These are phyloP conservation scores for Acromyrmex charruanus DNA, from an alignment of 1,140 invertebrate genomes.

Conservation along the genomic window DNA sequence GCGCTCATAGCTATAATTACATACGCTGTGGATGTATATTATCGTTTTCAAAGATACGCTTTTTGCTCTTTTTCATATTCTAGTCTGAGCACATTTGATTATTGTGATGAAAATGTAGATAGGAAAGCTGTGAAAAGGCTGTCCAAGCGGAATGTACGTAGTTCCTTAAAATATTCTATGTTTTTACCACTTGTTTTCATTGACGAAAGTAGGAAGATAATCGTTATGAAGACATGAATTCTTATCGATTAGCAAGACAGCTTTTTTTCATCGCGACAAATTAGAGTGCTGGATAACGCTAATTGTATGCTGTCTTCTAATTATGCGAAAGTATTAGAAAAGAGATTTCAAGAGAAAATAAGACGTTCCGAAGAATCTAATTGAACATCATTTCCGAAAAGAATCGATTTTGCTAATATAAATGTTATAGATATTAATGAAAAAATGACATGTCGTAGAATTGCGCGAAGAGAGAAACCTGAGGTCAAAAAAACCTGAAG, in stretches of 20 bases:
- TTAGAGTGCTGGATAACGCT: slow-evolving; percentile 19
- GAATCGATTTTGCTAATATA: slow-evolving; percentile 22
- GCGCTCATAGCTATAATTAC: neutral
- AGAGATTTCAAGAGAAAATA: neutral
- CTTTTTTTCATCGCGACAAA: slow-evolving; percentile 25
- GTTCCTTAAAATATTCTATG: slow-evolving; percentile 1
- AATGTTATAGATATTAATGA: neutral
- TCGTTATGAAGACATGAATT: slow-evolving; percentile 5
- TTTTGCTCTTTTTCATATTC: slow-evolving; percentile 3
- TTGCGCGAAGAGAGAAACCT: neutral
- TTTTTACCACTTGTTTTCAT: neutral
- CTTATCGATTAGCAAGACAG: slow-evolving; percentile 10
- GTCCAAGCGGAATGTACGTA: neutral
- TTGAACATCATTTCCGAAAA: neutral
- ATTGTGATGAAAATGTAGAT: slow-evolving; percentile 15
- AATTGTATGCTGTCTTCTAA: slow-evolving; percentile 7
- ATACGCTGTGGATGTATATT: neutral
- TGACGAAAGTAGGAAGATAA: neutral
- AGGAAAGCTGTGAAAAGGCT: slow-evolving; percentile 12
- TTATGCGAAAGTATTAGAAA: slow-evolving; percentile 5
- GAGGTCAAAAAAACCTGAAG: neutral
- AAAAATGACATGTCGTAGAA: neutral
- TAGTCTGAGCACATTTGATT: neutral
- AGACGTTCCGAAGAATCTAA: neutral
- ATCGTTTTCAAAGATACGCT: neutral